Percentiles rank a stretch among this genome's conserved stretches.
Conservation (phyloP, 1,140 invertebrate genomes). For the Drosophila tropicalis region DNA sequence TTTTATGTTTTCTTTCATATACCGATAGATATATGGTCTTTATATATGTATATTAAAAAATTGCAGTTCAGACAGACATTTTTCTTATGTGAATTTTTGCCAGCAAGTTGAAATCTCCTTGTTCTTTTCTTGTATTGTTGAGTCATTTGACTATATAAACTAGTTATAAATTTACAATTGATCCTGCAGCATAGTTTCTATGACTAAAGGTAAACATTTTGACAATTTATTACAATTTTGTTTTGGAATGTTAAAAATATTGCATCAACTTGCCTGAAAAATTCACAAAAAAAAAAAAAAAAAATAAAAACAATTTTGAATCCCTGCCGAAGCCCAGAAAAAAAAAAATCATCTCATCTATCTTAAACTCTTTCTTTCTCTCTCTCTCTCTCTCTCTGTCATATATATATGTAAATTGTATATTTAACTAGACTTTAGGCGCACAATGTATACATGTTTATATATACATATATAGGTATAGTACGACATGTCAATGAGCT, state of each 20-base stretch:
- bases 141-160: background rate
- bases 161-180: constrained; percentile 8
- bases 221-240: background rate
- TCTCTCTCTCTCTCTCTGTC: constrained; percentile 22
- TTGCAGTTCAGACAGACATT: background rate
- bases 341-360: constrained; percentile 33
- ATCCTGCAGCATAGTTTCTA: background rate
- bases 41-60: constrained; percentile 1
- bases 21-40: background rate
- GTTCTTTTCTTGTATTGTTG: background rate
- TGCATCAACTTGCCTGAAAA: constrained; percentile 11
- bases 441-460: constrained; percentile 39
- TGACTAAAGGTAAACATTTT: background rate
- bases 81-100: constrained; percentile 26
- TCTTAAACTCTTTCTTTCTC: background rate
- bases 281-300: constrained; percentile 41
- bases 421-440: constrained; percentile 63
- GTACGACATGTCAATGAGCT: constrained; percentile 53
- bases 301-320: too few relatives aligned
- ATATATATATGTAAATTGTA: constrained; percentile 57
- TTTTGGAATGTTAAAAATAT: constrained; percentile 6
- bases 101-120: constrained; percentile 2
- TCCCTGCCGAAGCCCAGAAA: constrained; percentile 19
- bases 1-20: constrained; percentile 20
- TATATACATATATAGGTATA: constrained; percentile 30